These are phyloP conservation scores for Chrysolina haemoptera DNA, from an alignment of 2,888 invertebrate species.

Conservation along the genomic window DNA sequence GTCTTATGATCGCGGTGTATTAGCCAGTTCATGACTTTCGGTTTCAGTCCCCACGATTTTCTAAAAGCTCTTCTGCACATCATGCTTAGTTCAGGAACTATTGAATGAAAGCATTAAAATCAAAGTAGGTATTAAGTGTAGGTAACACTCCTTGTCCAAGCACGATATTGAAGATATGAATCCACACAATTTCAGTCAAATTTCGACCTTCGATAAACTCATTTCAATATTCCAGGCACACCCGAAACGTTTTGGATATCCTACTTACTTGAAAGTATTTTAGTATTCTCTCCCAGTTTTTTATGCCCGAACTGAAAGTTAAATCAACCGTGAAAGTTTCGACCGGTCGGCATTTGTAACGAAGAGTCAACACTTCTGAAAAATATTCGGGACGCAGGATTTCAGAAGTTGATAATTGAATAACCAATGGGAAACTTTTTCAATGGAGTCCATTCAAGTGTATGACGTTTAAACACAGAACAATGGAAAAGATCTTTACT, in stretches of 20 bases:
- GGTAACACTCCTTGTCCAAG: no score
- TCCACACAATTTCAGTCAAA: not conserved
- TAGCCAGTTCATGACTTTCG: no score
- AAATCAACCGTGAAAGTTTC: constrained; percentile 13
- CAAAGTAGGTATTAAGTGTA: no score
- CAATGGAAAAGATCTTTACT: no score
- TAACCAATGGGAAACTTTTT: no score
- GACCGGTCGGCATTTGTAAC: not conserved
- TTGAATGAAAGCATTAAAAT: no score
- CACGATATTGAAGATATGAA: not conserved
- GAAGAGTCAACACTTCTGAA: not conserved
- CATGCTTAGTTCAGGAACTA: no score
- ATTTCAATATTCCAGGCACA: not conserved
- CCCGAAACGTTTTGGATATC: not conserved
- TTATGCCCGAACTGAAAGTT: constrained; percentile 3
- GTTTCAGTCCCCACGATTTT: no score
- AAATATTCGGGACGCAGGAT: not conserved
- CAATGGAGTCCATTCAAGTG: no score
- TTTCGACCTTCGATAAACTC: not conserved
- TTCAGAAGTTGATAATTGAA: not conserved
- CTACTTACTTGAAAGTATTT: not conserved
- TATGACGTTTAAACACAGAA: no score
- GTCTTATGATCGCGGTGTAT: no score
- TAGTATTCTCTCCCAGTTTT: constrained; percentile 12
- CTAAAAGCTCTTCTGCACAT: no score